Percentiles rank a stretch among this genome's conserved stretches.
phyloP scores from a whole-genome alignment of 2,888 invertebrate species.

The Desoria tigrina region DNA sequence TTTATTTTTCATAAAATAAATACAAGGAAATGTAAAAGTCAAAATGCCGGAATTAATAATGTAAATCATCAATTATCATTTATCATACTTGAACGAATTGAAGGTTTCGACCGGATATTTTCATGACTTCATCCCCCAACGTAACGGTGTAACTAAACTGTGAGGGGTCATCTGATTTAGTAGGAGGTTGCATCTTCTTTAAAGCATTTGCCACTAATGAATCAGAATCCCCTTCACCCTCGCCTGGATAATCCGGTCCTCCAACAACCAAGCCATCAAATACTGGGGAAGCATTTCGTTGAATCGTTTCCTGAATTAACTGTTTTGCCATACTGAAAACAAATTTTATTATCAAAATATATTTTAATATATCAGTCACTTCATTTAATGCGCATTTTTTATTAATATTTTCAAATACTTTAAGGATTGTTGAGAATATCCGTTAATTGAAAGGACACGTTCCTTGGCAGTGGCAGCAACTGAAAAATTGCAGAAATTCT shows the following conservation, averaged over 20 bases:
- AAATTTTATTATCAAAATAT: neutral
- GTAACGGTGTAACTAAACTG: conserved; percentile 81
- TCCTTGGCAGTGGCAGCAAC: conserved; percentile 94
- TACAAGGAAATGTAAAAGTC: no score
- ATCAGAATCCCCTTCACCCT: conserved; percentile 67
- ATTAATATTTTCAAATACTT: conserved; percentile 63
- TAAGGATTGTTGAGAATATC: conserved; percentile 89
- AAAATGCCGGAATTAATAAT: conserved; percentile 10
- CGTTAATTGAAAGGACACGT: conserved; percentile 91
- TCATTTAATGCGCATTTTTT: neutral
- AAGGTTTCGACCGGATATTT: conserved; percentile 80
- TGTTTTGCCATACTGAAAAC: conserved; percentile 79
- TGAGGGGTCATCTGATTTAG: conserved; percentile 22
- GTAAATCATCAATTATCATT: no score
- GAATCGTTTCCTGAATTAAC: conserved; percentile 91
- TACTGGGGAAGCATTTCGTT: conserved; percentile 90
- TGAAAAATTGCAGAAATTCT: no score
- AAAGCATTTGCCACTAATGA: conserved; percentile 77
- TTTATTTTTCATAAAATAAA: neutral
- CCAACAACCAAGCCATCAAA: conserved; percentile 48
- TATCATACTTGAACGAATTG: conserved; percentile 76
- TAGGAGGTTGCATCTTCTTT: conserved; percentile 13
- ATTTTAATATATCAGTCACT: neutral
- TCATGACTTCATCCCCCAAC: conserved; percentile 78
- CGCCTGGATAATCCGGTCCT: conserved; percentile 42